Base-by-base conservation (phyloP, 2,797 vertebrate species). In the Rhyacichthys aspro region DNA sequence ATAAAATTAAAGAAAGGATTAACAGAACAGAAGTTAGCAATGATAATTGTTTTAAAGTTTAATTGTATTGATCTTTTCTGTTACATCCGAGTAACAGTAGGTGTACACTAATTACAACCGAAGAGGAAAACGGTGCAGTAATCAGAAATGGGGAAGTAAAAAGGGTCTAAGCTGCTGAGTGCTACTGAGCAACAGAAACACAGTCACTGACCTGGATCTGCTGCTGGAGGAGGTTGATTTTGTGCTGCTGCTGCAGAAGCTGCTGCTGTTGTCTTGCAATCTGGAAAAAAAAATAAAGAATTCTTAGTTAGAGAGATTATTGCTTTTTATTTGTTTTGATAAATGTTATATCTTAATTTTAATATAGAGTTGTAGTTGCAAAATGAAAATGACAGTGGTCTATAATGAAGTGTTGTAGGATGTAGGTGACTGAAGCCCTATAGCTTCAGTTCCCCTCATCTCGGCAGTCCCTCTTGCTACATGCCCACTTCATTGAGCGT, bases 221-320 rank as follows among this genome's bases (percentile, higher is more conserved):
- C 90, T 99, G 98, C 90, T 99, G 98, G 78, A 99, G 95, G 88
- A 99, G 95, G 93, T 99, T 99, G 94, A 99, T 99, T 92, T 99
- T 98, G 94, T 99, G 98, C 92, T 99, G 98, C 93, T 99, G 98
- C 90, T 99, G 98, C 88, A 99, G 92, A 88, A 99, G 96, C 91
- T 99, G 98, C 90, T 99, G 97, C 89, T 99, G 97, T 92, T 99
- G 97, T 94, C 97, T 95, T 78, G 97, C 98, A 82, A 99, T 99
- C 98, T 99, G 90, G 80, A 84, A 78, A 88, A 86, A 90, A 79
- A 91, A 39, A 76, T 86, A 90, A 81, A 91, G 33, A 74, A 76
- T 43, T 14, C 2, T n/a, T 4, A 10, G 7, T 69, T n/a, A 53
- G 53, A 45, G 18, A 34, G 17, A 41, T 19, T 38, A 56, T 17